These are phyloP conservation scores for Agrotis clavis DNA, from an alignment of 2,888 invertebrate genomes.

Conservation along the genomic window DNA sequence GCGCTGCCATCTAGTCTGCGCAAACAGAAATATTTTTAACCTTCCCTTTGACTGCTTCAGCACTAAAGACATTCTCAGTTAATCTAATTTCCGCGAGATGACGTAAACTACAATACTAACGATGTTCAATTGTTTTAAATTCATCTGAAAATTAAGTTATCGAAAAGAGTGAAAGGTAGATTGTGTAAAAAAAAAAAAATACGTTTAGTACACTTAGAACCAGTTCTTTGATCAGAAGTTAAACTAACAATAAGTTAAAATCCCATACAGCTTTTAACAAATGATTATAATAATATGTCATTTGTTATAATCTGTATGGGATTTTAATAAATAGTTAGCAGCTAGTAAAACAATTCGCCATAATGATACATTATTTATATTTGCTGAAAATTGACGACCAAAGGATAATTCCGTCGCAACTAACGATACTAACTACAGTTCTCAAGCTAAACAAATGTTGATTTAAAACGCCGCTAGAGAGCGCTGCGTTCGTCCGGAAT, in stretches of 20 bases:
- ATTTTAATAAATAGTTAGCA: no score
- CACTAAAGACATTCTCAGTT: not conserved
- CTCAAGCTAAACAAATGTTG: not conserved
- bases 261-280: no score
- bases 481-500: not conserved
- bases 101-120: conserved; percentile 11
- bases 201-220: no score
- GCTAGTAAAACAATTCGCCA: no score
- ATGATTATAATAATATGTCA: no score
- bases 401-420: conserved; percentile 10
- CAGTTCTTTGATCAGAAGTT: no score
- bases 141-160: not conserved
- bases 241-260: no score
- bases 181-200: no score
- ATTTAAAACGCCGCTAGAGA: conserved; percentile 21
- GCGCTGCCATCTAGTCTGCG: conserved; percentile 47
- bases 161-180: not conserved
- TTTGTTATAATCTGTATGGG: no score
- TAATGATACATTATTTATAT: not conserved
- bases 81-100: conserved; percentile 29
- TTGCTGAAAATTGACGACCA: not conserved
- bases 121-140: not conserved
- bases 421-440: not conserved
- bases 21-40: conserved; percentile 14
- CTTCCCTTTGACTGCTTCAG: not conserved